These are phyloP conservation scores for Pimpla rufipes DNA, from an alignment of 2,888 invertebrate genomes.

Conservation along the genomic window DNA sequence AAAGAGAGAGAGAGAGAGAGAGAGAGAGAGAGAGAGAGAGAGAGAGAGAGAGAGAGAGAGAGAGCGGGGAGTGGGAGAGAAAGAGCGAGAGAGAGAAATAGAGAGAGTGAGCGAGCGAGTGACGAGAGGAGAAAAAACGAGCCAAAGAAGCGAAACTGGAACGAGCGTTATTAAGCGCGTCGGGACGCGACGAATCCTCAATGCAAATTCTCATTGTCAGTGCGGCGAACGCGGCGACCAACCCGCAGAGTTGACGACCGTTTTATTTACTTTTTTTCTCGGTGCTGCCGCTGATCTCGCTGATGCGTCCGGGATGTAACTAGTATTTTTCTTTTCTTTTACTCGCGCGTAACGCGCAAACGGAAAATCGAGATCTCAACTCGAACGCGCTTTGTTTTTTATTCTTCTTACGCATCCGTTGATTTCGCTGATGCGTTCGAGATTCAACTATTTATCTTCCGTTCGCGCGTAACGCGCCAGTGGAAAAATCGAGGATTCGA, in stretches of 20 bases:
- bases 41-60: constrained; percentile 40
- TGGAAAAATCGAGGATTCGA: too few species aligned
- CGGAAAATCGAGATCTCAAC: too few species aligned
- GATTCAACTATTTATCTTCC: too few species aligned
- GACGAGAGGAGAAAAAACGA: constrained; percentile 66
- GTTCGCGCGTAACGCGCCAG: too few species aligned
- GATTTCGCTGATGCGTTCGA: too few species aligned
- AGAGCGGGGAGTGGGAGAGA: constrained; percentile 31
- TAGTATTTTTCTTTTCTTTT: too few species aligned
- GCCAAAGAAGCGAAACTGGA: constrained; percentile 58
- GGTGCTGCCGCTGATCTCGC: constrained; percentile 20
- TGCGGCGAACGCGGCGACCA: not conserved
- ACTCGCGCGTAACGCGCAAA: too few species aligned
- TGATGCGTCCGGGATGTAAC: too few species aligned
- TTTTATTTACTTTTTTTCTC: not conserved
- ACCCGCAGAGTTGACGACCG: constrained; percentile 27
- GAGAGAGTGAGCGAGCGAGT: constrained; percentile 60
- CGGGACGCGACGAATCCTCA: constrained; percentile 56
- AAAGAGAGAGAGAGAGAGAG: constrained; percentile 19
- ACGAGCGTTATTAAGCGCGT: constrained; percentile 61
- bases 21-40: constrained; percentile 69
- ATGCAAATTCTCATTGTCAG: constrained; percentile 43
- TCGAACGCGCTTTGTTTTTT: too few species aligned
- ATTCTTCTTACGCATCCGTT: too few species aligned
- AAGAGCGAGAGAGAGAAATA: constrained; percentile 70